Conservation (phyloP, 2,113 vertebrate genomes). For the Triplophysa dalaica region DNA sequence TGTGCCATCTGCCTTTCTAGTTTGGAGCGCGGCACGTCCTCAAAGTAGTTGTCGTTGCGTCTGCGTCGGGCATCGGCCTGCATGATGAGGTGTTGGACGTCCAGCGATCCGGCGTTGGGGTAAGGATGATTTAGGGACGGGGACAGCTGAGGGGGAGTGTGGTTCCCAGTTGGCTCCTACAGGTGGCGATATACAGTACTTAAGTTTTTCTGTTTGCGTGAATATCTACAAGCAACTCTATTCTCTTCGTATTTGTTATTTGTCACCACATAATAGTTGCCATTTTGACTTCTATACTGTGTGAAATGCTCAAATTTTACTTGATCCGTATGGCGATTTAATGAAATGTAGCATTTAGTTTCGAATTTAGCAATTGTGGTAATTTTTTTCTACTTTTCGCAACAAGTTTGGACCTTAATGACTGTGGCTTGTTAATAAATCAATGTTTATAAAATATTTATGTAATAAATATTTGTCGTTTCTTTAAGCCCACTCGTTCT, state of each 20-base stretch:
- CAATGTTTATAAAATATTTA: neutral
- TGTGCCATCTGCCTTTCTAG: slow-evolving; percentile 99
- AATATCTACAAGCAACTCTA: too few species aligned
- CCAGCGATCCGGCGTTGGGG: slow-evolving; percentile 94
- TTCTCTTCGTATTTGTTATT: too few species aligned
- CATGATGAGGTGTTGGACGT: slow-evolving; percentile 99
- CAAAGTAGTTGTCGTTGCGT: slow-evolving; percentile 98
- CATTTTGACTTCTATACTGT: too few species aligned
- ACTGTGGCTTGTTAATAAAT: neutral
- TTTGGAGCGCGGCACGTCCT: slow-evolving; percentile 97
- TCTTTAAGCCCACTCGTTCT: neutral
- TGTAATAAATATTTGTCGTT: neutral
- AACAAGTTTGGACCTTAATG: too few species aligned
- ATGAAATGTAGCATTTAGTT: too few species aligned
- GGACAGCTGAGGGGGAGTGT: slow-evolving; percentile 96
- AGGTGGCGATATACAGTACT: slow-evolving; percentile 29
- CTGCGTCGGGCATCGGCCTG: slow-evolving; percentile 97
- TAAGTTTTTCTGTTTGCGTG: neutral
- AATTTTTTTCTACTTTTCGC: neutral
- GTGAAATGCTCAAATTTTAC: too few species aligned
- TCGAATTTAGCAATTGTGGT: too few species aligned
- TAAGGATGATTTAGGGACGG: slow-evolving; percentile 95
- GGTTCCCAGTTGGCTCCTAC: slow-evolving; percentile 94
- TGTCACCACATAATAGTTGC: too few species aligned
- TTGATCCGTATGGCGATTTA: too few species aligned